A percentile compares a stretch with the other conserved stretches of the same genome.
Evolutionary conservation across 2,888 invertebrate genomes (phyloP).

Genomic region (Erynnis tages): DNA sequence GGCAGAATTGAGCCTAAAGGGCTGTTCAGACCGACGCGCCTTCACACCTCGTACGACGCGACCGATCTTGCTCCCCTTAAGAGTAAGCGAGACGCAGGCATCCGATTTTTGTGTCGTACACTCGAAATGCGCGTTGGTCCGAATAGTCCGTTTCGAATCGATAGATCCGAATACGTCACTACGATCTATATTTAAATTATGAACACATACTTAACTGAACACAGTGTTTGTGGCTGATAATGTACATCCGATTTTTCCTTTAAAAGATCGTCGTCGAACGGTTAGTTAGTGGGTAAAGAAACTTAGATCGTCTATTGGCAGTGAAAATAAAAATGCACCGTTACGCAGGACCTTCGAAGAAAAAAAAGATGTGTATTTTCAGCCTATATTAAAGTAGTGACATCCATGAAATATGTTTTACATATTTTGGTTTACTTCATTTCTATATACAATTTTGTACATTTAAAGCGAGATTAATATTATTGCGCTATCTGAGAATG

Average conservation of each 20-base stretch:
- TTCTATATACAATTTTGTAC: slow-evolving; percentile 7
- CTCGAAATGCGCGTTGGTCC: slow-evolving; percentile 11
- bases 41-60: neutral
- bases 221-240: slow-evolving; percentile 46
- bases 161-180: slow-evolving; percentile 32
- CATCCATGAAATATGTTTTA: slow-evolving; percentile 23
- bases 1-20: slow-evolving; percentile 16
- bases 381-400: slow-evolving; percentile 17
- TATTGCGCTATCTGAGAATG: slow-evolving; percentile 10
- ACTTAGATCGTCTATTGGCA: neutral
- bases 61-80: slow-evolving; percentile 11
- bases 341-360: neutral
- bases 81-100: slow-evolving; percentile 16
- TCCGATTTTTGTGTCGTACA: slow-evolving; percentile 17
- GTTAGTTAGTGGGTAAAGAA: slow-evolving; percentile 4
- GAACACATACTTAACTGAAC: slow-evolving; percentile 72
- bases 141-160: slow-evolving; percentile 24
- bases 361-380: slow-evolving; percentile 20
- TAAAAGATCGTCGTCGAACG: neutral
- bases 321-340: neutral
- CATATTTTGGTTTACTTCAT: slow-evolving; percentile 9
- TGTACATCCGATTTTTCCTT: slow-evolving; percentile 18
- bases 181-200: slow-evolving; percentile 53
- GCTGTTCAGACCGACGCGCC: slow-evolving; percentile 18
- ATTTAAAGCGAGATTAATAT: slow-evolving; percentile 1